These are phyloP conservation scores for Coccyzus lansbergi DNA, from an alignment of 2,797 vertebrate genomes.

Conservation along the genomic window DNA sequence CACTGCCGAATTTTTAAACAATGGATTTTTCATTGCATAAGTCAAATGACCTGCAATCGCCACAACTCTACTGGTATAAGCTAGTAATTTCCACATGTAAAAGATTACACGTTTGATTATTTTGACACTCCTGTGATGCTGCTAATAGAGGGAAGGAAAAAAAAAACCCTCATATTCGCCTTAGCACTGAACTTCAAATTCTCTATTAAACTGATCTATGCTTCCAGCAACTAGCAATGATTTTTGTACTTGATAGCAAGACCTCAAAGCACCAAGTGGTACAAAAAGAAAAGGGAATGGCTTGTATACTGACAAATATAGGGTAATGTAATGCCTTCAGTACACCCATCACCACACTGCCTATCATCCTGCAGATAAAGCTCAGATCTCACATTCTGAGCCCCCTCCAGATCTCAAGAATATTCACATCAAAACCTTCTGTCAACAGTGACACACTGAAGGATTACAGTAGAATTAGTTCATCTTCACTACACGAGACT, in stretches of 20 bases:
- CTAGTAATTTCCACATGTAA: background rate
- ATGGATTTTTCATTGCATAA: background rate
- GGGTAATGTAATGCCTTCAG: background rate
- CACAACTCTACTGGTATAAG: background rate
- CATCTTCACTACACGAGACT: background rate
- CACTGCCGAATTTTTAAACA: background rate
- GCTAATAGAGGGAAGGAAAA: background rate
- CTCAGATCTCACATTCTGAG: background rate
- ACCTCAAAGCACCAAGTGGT: background rate
- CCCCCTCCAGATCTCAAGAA: background rate
- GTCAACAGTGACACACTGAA: background rate
- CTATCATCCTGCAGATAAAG: background rate
- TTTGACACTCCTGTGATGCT: background rate
- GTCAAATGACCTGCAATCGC: background rate
- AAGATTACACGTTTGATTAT: background rate
- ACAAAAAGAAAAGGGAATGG: background rate
- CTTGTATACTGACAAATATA: background rate
- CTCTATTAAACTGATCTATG: background rate
- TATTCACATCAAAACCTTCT: background rate
- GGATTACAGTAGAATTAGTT: background rate
- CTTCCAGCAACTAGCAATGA: background rate
- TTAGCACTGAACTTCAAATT: background rate
- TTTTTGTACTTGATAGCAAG: background rate
- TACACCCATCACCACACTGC: background rate
- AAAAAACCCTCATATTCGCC: background rate